These are phyloP conservation scores for Limanda limanda DNA, from an alignment of 2,113 vertebrate species.

Conservation along the genomic window DNA sequence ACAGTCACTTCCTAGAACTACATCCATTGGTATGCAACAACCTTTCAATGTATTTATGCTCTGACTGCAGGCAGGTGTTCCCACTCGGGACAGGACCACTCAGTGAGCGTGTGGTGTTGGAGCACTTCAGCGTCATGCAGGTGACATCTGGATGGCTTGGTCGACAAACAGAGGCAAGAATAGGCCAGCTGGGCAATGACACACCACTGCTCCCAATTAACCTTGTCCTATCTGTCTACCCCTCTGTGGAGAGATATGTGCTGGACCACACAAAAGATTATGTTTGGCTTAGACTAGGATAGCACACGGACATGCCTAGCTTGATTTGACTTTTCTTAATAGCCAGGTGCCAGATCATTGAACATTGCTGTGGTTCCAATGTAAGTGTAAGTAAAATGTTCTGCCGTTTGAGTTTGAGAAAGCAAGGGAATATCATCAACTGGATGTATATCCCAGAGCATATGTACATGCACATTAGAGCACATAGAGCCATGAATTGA, in stretches of 20 bases:
- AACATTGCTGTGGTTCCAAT: neutral
- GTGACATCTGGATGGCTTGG: conserved; percentile 31
- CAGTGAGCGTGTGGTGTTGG: conserved; percentile 19
- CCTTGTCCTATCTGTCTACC: conserved; percentile 22
- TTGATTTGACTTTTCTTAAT: neutral
- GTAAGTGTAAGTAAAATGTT: too few species aligned
- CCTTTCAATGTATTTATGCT: neutral
- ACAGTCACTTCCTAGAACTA: neutral
- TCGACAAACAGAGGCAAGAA: conserved; percentile 8
- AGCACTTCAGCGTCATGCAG: conserved; percentile 14
- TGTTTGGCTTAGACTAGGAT: neutral
- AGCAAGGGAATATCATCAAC: too few species aligned
- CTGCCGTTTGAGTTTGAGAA: too few species aligned
- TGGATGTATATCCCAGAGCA: too few species aligned
- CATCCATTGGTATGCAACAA: neutral
- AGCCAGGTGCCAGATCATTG: neutral
- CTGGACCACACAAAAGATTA: conserved; percentile 1
- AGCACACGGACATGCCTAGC: neutral
- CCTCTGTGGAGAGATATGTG: conserved; percentile 2
- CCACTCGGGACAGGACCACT: neutral
- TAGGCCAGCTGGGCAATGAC: conserved; percentile 36
- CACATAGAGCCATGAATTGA: too few species aligned
- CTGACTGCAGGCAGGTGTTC: conserved; percentile 3
- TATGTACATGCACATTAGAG: too few species aligned
- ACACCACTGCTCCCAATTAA: conserved; percentile 45